Evolutionary conservation across 2,113 vertebrate genomes (phyloP).

Genomic region (Aviceda subcristata): DNA sequence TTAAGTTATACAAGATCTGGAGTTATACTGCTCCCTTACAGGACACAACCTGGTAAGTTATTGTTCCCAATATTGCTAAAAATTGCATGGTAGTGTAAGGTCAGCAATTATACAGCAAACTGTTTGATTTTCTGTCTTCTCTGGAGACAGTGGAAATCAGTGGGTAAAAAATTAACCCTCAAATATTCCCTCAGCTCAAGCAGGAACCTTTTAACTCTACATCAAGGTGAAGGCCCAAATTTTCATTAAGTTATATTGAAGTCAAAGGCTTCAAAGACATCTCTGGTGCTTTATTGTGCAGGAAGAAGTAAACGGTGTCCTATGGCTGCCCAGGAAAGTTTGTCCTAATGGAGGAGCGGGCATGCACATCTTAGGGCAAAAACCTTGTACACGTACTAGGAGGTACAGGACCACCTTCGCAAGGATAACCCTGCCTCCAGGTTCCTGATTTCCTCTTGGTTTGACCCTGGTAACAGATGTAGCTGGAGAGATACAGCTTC

Average conservation of each 20-base stretch:
- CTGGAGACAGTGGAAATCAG: background rate
- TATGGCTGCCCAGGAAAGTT: background rate
- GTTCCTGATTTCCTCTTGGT: background rate
- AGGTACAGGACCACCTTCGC: background rate
- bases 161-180: background rate
- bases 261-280: background rate
- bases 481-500: background rate
- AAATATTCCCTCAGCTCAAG: background rate
- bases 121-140: background rate
- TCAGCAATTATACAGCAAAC: background rate
- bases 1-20: background rate
- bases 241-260: background rate
- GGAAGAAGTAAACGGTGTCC: background rate
- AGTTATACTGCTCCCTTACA: background rate
- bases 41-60: background rate
- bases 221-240: background rate
- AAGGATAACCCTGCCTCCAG: background rate
- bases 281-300: background rate
- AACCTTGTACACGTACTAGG: background rate
- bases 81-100: background rate
- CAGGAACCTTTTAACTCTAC: background rate
- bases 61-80: background rate
- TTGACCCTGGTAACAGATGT: background rate
- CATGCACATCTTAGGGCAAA: background rate
- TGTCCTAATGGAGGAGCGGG: background rate